phyloP scores from a whole-genome alignment of 2,888 invertebrate genomes.

The Nysson spinosus region DNA sequence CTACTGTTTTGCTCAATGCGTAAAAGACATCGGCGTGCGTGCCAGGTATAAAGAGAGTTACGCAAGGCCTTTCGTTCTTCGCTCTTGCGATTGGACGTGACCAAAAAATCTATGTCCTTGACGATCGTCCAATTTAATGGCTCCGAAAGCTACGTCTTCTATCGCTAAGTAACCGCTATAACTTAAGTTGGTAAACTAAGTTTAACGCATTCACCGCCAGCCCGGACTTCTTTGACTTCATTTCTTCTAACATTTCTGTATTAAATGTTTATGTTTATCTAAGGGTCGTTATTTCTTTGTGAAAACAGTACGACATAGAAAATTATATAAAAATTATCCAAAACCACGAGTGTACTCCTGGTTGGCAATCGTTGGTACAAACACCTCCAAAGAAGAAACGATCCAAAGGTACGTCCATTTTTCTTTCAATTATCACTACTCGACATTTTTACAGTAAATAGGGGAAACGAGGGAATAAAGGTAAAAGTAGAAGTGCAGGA shows the following conservation, averaged over 20 bases:
- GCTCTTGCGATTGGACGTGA: slow-evolving; percentile 1
- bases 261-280: too few relatives aligned
- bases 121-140: slow-evolving; percentile 9
- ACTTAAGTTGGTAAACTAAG: too few relatives aligned
- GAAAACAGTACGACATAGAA: too few relatives aligned
- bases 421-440: neutral
- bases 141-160: slow-evolving; percentile 8
- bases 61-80: slow-evolving; percentile 29
- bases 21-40: slow-evolving; percentile 39
- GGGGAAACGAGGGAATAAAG: neutral
- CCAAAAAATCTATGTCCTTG: slow-evolving; percentile 25
- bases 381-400: too few relatives aligned
- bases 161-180: too few relatives aligned
- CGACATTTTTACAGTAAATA: neutral
- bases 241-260: too few relatives aligned
- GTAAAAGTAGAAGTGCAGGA: slow-evolving; percentile 3
- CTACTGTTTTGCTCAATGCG: slow-evolving; percentile 23
- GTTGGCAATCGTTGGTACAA: too few relatives aligned
- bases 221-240: too few relatives aligned
- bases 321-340: too few relatives aligned
- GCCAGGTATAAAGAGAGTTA: slow-evolving; percentile 45
- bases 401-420: neutral
- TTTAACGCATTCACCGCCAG: too few relatives aligned
- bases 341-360: too few relatives aligned
- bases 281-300: too few relatives aligned